Conservation (phyloP, 2,888 invertebrate genomes). For the Stenotaenia linearis region DNA sequence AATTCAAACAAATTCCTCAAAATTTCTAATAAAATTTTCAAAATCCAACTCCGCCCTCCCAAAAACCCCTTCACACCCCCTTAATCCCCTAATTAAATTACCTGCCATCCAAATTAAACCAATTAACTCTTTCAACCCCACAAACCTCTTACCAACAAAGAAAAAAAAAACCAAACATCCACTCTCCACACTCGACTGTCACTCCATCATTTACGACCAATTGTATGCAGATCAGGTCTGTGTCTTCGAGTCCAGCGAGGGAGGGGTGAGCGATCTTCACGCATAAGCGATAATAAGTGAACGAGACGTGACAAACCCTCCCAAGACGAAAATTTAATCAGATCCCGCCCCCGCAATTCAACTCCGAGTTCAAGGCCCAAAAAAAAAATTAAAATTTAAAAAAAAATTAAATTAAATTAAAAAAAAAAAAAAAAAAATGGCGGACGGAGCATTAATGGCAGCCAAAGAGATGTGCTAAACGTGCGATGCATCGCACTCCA, state of each 20-base stretch:
- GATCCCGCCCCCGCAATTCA: not conserved
- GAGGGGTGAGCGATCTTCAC: not conserved
- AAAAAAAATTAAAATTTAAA: not conserved
- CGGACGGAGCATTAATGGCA: not conserved
- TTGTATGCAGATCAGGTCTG: constrained; percentile 14
- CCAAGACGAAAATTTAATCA: constrained; percentile 24
- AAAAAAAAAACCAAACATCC: not conserved
- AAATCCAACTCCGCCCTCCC: too few species aligned
- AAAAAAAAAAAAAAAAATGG: not conserved
- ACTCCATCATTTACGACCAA: constrained; percentile 12
- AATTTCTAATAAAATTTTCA: too few species aligned
- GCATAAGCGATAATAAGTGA: constrained; percentile 21
- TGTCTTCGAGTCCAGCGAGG: not conserved
- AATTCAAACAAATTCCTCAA: too few species aligned
- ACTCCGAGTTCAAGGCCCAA: not conserved
- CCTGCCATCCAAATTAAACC: too few species aligned
- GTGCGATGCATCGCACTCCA: not conserved
- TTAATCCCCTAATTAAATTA: too few species aligned
- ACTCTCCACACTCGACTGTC: not conserved
- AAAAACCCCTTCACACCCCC: too few species aligned
- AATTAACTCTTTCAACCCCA: too few species aligned
- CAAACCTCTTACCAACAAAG: too few species aligned
- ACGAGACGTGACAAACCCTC: constrained; percentile 26
- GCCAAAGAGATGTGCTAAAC: not conserved
- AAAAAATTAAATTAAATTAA: not conserved